phyloP scores from a whole-genome alignment of 2,113 vertebrate species.

The Phrynocephalus versicolor region DNA sequence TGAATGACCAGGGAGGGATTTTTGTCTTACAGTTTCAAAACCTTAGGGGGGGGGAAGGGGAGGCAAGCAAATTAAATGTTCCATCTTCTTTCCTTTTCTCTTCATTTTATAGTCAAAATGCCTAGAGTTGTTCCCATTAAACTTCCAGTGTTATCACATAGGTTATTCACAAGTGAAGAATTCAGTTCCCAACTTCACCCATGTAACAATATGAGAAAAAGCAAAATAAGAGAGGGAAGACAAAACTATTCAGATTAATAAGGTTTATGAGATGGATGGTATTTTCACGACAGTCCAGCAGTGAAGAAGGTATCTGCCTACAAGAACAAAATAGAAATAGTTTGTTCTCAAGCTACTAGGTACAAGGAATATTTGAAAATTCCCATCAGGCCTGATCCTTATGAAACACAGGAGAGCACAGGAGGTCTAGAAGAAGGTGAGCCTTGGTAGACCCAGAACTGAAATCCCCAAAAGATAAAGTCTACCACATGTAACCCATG shows the following conservation, averaged over 20 bases:
- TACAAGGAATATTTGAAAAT: not conserved
- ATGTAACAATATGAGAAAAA: not conserved
- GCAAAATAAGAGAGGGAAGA: not conserved
- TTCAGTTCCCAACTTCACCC: not conserved
- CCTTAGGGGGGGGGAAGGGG: not conserved
- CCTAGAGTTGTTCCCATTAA: not conserved
- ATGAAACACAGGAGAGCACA: not conserved
- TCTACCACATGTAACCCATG: no score
- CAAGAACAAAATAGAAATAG: no score
- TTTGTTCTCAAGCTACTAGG: not conserved
- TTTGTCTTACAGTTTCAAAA: not conserved
- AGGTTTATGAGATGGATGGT: not conserved
- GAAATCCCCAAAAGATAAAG: no score
- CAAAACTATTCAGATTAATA: slow-evolving; percentile 1
- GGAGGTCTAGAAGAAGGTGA: no score
- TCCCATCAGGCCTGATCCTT: not conserved
- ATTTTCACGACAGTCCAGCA: not conserved
- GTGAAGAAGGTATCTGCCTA: not conserved
- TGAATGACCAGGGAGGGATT: not conserved
- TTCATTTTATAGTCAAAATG: no score
- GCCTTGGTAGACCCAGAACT: no score
- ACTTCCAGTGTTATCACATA: not conserved
- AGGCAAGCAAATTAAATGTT: not conserved
- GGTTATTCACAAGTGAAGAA: not conserved
- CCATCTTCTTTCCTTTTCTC: not conserved